Base-by-base conservation (phyloP, 2,113 vertebrate genomes). In the Aleadryas rufinucha region DNA sequence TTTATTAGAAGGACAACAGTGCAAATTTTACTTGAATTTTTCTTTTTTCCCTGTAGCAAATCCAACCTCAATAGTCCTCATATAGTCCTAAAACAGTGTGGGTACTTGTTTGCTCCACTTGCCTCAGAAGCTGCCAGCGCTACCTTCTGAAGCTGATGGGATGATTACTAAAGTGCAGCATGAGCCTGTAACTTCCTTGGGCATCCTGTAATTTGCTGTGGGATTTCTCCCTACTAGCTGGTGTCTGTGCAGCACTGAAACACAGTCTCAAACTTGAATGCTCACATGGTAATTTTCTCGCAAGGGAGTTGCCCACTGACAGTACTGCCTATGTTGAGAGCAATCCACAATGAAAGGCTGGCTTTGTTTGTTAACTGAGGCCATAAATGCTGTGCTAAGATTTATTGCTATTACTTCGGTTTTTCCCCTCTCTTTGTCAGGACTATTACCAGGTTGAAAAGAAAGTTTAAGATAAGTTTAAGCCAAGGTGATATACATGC, bases 381-480 rank as follows among this genome's bases (percentile, higher is more conserved):
- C 52, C 30, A 24, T 56, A 44, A 76, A 39, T 28, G 20, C 41
- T 41, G 7, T 33, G n/a, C 50, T 72, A 30, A 68, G 60, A 42
- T 10, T 77, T 59, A 61, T n/a, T 52, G 11, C 42, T 60, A 4
- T 60, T 44, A 19, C 33, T 78, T 64, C 0, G 1, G 7, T 2
- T 13, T 8, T 9, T 10, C 0, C 6, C 15, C 12, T 15, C 1
- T 3, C 21, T 39, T 41, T 76, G 19, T 24, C 54, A 35, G 3
- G 57, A 33, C 30, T 52, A 16, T 18, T 47, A 74, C 28, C 19
- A 53, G 30, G 35, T 78, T 49, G 12, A 52, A 69, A 69, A 44
- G 13, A 57, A 35, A 68, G 28, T 35, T 57, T 50, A 42, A 39
- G 39, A 2, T 27, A 61, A 31, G 21, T 33, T 24, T 26, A 3